phyloP scores from a whole-genome alignment of 2,888 invertebrate species.

The Drosophila nr. fundita region DNA sequence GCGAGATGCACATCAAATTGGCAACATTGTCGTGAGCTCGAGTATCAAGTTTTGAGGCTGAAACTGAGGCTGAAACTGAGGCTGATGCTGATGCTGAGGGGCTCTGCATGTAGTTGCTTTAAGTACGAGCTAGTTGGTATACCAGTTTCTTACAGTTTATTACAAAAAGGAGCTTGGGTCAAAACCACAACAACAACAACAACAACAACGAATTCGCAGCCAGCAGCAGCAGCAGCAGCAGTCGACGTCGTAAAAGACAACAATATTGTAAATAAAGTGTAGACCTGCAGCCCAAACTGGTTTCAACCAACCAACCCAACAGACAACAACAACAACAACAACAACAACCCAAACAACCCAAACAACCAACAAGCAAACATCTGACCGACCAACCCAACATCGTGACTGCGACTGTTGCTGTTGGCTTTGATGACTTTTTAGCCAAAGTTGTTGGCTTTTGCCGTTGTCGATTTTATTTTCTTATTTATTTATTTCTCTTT shows the following conservation, averaged over 20 bases:
- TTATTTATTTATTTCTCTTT: not conserved
- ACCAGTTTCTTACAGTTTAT: slow-evolving; percentile 73
- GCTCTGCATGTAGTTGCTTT: slow-evolving; percentile 23
- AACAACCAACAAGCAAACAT: slow-evolving; percentile 32
- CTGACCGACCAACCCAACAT: slow-evolving; percentile 67
- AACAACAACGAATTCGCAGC: slow-evolving; percentile 44
- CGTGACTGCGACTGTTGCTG: slow-evolving; percentile 63
- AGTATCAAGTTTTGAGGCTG: slow-evolving; percentile 19
- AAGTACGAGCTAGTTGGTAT: slow-evolving; percentile 63
- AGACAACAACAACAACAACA: slow-evolving; percentile 11
- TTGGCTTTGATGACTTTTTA: slow-evolving; percentile 80
- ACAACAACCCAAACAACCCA: slow-evolving; percentile 18
- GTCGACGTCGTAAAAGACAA: slow-evolving; percentile 74
- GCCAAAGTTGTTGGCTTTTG: slow-evolving; percentile 65
- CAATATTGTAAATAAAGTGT: slow-evolving; percentile 81
- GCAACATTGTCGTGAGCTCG: slow-evolving; percentile 74
- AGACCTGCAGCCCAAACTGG: slow-evolving; percentile 72
- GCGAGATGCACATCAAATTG: slow-evolving; percentile 78
- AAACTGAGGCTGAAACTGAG: not conserved
- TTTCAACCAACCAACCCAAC: slow-evolving; percentile 52
- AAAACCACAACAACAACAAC: slow-evolving; percentile 66
- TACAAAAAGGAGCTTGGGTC: slow-evolving; percentile 81
- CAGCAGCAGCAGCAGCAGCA: slow-evolving; percentile 36
- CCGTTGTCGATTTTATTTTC: slow-evolving; percentile 46
- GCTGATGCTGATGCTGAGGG: slow-evolving; percentile 16